A percentile compares a stretch with the other conserved stretches of the same genome.
phyloP scores from a whole-genome alignment of 2,888 invertebrate genomes.

The Orthonevra nobilis region DNA sequence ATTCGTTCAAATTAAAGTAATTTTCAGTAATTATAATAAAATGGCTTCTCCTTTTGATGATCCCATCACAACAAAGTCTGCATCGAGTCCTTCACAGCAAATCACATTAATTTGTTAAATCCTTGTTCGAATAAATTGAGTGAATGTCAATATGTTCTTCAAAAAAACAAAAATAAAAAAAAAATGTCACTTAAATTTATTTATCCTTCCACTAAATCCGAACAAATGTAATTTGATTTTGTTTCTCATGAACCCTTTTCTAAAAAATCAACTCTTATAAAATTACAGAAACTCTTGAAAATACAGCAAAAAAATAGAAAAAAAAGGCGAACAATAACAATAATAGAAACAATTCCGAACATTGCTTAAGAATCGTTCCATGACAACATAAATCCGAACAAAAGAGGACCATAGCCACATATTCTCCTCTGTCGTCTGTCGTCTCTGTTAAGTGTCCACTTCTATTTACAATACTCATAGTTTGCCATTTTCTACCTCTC shows the following conservation, averaged over 20 bases:
- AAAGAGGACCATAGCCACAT: constrained; percentile 1
- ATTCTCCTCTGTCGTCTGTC: constrained; percentile 12
- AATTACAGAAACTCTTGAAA: neutral
- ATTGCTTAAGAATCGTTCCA: constrained; percentile 40
- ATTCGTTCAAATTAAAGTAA: no score
- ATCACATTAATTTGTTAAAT: no score
- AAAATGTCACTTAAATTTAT: no score
- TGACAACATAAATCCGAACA: constrained; percentile 45
- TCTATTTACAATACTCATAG: constrained; percentile 23
- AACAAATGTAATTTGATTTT: no score
- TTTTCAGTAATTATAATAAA: no score
- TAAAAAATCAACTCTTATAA: constrained; percentile 14
- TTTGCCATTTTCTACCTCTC: constrained; percentile 16
- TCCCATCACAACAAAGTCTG: no score
- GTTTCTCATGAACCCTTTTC: neutral
- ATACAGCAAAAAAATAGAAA: neutral
- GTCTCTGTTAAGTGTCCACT: constrained; percentile 29
- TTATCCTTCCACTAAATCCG: no score
- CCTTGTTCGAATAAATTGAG: no score
- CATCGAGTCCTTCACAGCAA: no score
- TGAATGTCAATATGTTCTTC: no score
- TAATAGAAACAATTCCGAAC: constrained; percentile 37
- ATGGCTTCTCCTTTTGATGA: no score
- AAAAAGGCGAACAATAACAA: constrained; percentile 22
- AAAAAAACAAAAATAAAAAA: no score